Conservation (phyloP, 2,888 invertebrate genomes). For the Rhorus exstirpatorius region DNA sequence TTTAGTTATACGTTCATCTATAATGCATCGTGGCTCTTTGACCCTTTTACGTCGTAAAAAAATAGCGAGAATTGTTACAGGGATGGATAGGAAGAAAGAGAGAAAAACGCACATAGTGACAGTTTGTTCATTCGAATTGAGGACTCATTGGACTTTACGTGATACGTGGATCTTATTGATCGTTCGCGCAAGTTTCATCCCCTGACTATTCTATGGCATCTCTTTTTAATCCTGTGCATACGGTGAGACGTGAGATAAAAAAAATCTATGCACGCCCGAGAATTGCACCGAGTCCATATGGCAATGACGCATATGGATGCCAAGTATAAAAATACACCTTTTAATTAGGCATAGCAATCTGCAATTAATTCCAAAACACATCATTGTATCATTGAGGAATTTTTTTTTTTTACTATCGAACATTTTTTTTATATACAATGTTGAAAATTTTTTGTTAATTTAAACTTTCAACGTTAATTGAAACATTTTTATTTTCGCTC, state of each 20-base stretch:
- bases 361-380: too few relatives aligned
- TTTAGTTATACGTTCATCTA: conserved; percentile 4
- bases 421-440: too few relatives aligned
- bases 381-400: too few relatives aligned
- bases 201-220: neutral
- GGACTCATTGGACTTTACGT: conserved; percentile 49
- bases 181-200: conserved; percentile 13
- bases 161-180: conserved; percentile 42
- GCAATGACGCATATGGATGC: too few relatives aligned
- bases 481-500: too few relatives aligned
- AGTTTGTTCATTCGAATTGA: conserved; percentile 5
- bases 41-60: conserved; percentile 29
- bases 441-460: too few relatives aligned
- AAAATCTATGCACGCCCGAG: neutral
- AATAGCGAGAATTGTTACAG: conserved; percentile 30
- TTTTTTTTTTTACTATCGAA: too few relatives aligned
- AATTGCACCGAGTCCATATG: too few relatives aligned
- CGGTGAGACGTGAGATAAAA: neutral
- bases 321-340: too few relatives aligned
- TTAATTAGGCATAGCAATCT: too few relatives aligned
- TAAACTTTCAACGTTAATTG: too few relatives aligned
- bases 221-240: conserved; percentile 32
- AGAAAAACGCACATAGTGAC: neutral
- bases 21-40: conserved; percentile 1
- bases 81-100: neutral